phyloP scores from a whole-genome alignment of 2,113 vertebrate species.

The Mus spicilegus region DNA sequence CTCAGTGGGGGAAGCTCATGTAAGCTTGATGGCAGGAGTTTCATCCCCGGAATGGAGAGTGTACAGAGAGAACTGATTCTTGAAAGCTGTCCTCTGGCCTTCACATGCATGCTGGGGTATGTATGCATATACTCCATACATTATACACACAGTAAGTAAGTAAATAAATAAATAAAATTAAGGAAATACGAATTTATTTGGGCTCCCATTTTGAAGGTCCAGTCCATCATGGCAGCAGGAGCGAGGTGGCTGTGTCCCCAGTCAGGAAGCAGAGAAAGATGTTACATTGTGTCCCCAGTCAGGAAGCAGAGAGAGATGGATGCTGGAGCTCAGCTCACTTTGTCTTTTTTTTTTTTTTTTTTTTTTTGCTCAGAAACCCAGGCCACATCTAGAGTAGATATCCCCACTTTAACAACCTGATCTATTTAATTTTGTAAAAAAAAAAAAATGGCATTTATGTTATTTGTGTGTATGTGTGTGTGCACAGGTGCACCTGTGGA shows the following conservation, averaged over 20 bases:
- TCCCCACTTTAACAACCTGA: not conserved
- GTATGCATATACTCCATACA: not conserved
- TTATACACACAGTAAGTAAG: not conserved
- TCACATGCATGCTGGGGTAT: not conserved
- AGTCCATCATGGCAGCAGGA: not conserved
- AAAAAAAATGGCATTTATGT: not conserved
- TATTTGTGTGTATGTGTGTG: no score
- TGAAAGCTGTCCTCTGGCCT: not conserved
- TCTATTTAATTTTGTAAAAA: not conserved
- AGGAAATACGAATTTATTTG: not conserved
- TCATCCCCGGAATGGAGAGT: not conserved
- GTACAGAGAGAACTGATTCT: not conserved
- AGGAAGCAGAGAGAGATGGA: no score
- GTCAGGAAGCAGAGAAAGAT: no score
- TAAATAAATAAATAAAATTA: not conserved
- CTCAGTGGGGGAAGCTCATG: not conserved
- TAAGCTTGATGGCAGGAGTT: not conserved
- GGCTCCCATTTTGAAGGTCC: not conserved
- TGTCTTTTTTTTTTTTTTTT: not conserved
- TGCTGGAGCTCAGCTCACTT: not conserved
- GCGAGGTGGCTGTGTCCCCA: not conserved
- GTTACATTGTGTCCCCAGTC: not conserved
- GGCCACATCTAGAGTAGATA: not conserved
- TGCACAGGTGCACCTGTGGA: not conserved
- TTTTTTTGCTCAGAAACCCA: not conserved